phyloP scores from a whole-genome alignment of 2,888 invertebrate genomes.

The Linnaemya tessellans region DNA sequence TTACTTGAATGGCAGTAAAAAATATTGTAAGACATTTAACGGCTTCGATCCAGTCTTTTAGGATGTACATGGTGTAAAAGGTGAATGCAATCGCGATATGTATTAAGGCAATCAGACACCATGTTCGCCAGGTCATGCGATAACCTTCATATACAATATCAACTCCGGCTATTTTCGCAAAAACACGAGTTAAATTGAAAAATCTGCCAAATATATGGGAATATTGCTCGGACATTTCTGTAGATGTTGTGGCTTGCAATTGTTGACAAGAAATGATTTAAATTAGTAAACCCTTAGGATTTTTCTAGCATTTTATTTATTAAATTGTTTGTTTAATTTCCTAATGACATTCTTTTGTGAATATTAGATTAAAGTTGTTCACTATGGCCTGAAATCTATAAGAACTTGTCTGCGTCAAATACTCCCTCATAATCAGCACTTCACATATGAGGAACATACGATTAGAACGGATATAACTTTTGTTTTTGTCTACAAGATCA shows the following conservation, averaged over 20 bases:
- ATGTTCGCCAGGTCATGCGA: constrained; percentile 22
- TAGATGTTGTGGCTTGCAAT: neutral
- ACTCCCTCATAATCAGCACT: too few relatives aligned
- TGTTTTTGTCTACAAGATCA: too few relatives aligned
- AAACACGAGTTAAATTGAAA: neutral
- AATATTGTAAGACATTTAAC: constrained; percentile 35
- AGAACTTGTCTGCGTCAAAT: neutral
- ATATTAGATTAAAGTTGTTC: neutral
- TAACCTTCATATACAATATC: constrained; percentile 23
- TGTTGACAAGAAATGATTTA: neutral
- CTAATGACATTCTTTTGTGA: constrained; percentile 4
- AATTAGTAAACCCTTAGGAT: neutral
- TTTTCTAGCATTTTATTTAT: neutral
- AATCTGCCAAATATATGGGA: neutral
- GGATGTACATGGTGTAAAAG: constrained; percentile 32
- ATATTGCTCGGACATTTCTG: neutral
- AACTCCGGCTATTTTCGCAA: neutral
- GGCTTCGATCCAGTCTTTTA: constrained; percentile 4
- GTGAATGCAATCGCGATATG: constrained; percentile 22
- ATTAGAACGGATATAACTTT: too few relatives aligned
- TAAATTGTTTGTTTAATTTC: neutral
- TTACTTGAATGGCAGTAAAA: constrained; percentile 24
- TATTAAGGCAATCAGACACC: neutral
- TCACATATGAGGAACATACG: too few relatives aligned
- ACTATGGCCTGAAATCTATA: neutral